Base-by-base conservation (phyloP, 1,140 invertebrate genomes). In the Melitaea cinxia region DNA sequence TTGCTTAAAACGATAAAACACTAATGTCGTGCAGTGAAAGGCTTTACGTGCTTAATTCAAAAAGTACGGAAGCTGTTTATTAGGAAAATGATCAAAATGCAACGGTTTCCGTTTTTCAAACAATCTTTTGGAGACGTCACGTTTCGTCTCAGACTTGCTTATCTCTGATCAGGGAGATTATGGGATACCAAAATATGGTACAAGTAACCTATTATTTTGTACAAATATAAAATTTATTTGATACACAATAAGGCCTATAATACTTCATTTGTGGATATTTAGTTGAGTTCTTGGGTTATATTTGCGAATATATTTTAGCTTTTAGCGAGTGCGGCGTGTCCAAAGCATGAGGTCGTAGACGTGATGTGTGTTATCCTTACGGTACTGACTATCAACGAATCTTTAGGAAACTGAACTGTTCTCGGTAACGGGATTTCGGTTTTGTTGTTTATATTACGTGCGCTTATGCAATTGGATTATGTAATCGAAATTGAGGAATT, bases 51-150 rank as follows among this genome's bases (percentile, higher is more conserved):
- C 12, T 35, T 30, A 30, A 30, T 12, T 7, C 33, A n/a, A 35
- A 3, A 7, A 35, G 12, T 35, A 35, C 33, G 33, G 33, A 35
- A 35, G 33, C 26, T 4, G 3, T 4, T 28, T 35, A 6, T 10
- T 35, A 10, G 33, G 12, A 59, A 35, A 3, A 28, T 4, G 3
- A 7, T 49, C 21, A 37, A 45, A 53, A 54, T 24, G 24, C 35
- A 62, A 62, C 37, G 50, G 49, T 21, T 62, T 28, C 37, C 23
- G 33, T 26, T 26, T 33, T 49, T 53, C 33, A 14, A 39, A 53
- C 7, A n/a, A 26, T 24, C 21, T 10, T 42, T 50, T 53, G 33
- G 58, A 53, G 58, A 61, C 30, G 15, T 53, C 49, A 53, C 58
- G 58, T 61, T 33, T 47, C 58, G 49, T 24, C 28, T 21, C 37